Evolutionary conservation across 2,797 vertebrate genomes (phyloP), one percentile per base, ranked within the genome.

Genomic region (Sebastes nivosus): DNA sequence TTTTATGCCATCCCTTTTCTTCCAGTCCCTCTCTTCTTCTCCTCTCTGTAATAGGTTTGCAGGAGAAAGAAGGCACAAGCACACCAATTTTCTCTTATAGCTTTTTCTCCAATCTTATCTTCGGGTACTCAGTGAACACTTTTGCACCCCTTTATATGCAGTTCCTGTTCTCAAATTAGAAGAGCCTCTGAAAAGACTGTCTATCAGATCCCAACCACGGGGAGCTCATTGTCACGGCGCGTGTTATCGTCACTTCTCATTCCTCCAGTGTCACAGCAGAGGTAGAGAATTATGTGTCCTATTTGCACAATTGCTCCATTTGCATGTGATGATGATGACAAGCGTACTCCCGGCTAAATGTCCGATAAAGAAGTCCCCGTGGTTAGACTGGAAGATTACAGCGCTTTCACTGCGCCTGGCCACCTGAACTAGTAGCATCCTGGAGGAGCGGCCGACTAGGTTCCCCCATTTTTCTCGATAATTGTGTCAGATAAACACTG

Each of bases 401-500:
- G 54, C 1, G 16, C 50, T 67, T 80, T 77, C 38, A 50, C 66
- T 77, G 22, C 88, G 82, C 75, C 84, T 91, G 88, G 92, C 90
- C 89, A 87, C 80, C 89, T 84, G 34, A 83, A 75, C 73, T 72
- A 79, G 75, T 29, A 64, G 27, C 60, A 64, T 95, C 83, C 91
- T 88, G 91, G 89, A 96, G 90, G 90, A 86, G 92, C 88, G 86
- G 90, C 91, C 61, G 80, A 82, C 88, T 75, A 80, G 89, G 94
- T 94, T 95, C 60, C 77, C 36, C 91, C 92, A 96, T 97, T 97
- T 96, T 95, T 95, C 94, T 91, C 95, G 97, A 97, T 97, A 97
- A 98, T 97, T 97, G 96, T 96, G 93, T 96, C 95, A 96, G 97
- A 98, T 98, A 97, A 96, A 94, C 89, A 87, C 86, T 90, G 95